Evolutionary conservation across 1,140 invertebrate species (phyloP), one percentile per base, ranked within the genome.

Genomic region (Procambarus clarkii): DNA sequence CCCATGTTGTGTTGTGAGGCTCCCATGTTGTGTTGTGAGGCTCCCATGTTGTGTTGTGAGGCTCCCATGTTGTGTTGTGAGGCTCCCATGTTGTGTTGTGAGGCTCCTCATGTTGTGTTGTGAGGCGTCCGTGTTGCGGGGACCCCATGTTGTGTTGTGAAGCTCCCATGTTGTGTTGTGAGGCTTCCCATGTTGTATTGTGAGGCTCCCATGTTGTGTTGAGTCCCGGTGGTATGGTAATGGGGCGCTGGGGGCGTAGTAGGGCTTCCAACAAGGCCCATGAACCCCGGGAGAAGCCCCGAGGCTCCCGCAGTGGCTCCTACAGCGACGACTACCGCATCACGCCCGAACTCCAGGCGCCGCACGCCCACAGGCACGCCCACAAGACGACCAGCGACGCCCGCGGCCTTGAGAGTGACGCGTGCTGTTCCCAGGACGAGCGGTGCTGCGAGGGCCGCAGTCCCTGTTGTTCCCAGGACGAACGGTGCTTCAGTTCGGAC

Each of bases 251-350:
- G 88, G 88, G 88, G 45, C 64, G 88, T 18, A 21, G 80, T 11
- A 18, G 60, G 4, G 60, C 50, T 54, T 78, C 79, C 34, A 60
- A 50, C 3, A 60, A 79, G 77, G 44, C 86, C 44, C 34, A 34
- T 34, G 64, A 80, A 45, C 64, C 46, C 45, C 64, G 88, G 21
- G 88, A 89, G 48, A 89, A 89, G 46, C 48, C 44, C 69, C 2
- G 88, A 0, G 69, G 60, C 9, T 83, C 80, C 45, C 88, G 80
- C 24, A 88, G 87, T 60, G 54, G 88, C 48, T 89, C 88, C n/a
- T 89, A 89, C 69, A 89, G 88, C 74, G 88, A 89, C 50, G 88
- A 89, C 78, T 89, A 89, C 69, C 88, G 88, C 34, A 83, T 89
- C 21, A 89, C 88, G 21, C 88, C 88, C 69, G 88, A 89, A n/a